Percentiles rank a stretch among this genome's conserved stretches.
Evolutionary conservation across 1,140 invertebrate genomes (phyloP).

Genomic region (Drosophila tsacasi): DNA sequence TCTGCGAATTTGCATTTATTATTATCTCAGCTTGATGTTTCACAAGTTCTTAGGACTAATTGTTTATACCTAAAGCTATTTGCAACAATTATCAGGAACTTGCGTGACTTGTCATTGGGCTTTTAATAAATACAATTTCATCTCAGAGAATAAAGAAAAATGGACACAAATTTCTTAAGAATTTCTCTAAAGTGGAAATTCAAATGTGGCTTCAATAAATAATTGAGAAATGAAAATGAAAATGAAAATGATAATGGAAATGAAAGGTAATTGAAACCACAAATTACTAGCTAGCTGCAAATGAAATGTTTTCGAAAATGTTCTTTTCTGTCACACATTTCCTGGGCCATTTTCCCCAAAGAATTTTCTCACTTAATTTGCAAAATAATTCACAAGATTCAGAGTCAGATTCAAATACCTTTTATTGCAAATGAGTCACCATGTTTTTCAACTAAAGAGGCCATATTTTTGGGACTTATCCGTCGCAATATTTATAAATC

Average conservation of each 20-base stretch:
- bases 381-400: background rate
- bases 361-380: background rate
- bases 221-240: background rate
- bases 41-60: conserved; percentile 15
- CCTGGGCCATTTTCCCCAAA: background rate
- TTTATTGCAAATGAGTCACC: conserved; percentile 35
- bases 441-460: conserved; percentile 44
- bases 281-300: conserved; percentile 1
- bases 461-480: conserved; percentile 16
- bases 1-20: conserved; percentile 8
- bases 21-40: conserved; percentile 3
- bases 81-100: conserved; percentile 10
- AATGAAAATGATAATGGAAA: background rate
- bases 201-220: background rate
- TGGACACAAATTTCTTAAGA: background rate
- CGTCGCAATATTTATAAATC: conserved; percentile 53
- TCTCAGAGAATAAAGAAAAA: background rate
- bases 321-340: background rate
- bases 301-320: background rate
- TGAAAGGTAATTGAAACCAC: conserved; percentile 5
- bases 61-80: conserved; percentile 9
- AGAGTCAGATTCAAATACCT: background rate
- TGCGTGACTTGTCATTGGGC: conserved; percentile 4
- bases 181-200: background rate
- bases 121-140: conserved; percentile 3